Percentiles rank a stretch among this genome's conserved stretches.
Conservation (phyloP, 2,113 vertebrate species). For the Camelus bactrianus region DNA sequence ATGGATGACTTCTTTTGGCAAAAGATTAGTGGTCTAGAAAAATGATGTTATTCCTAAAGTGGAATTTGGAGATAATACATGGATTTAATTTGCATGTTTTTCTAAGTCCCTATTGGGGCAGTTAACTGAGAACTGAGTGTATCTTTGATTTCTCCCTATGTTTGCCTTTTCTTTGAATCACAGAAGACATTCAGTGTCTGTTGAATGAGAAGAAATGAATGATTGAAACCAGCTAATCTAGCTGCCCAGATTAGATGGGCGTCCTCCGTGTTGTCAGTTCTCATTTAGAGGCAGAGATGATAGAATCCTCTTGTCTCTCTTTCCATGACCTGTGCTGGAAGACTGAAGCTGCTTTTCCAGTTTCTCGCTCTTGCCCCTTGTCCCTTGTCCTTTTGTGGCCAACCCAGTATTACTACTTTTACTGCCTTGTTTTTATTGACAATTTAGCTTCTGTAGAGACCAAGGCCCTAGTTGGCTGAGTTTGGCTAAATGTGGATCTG, state of each 20-base stretch:
- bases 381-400: neutral
- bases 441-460: neutral
- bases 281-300: neutral
- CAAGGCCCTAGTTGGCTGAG: neutral
- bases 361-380: neutral
- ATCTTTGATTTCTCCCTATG: neutral
- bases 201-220: conserved; percentile 23
- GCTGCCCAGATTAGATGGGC: neutral
- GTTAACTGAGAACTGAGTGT: conserved; percentile 12
- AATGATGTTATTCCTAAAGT: neutral
- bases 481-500: neutral
- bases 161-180: conserved; percentile 42
- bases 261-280: neutral
- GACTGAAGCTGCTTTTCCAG: neutral
- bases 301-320: neutral
- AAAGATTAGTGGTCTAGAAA: neutral
- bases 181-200: neutral
- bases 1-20: neutral
- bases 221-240: neutral
- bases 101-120: neutral
- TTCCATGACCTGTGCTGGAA: neutral
- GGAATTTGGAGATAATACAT: neutral
- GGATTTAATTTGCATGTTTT: conserved; percentile 28
- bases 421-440: conserved; percentile 39
- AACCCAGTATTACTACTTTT: neutral